phyloP scores from a whole-genome alignment of 2,888 invertebrate genomes.

The Rhingia rostrata region DNA sequence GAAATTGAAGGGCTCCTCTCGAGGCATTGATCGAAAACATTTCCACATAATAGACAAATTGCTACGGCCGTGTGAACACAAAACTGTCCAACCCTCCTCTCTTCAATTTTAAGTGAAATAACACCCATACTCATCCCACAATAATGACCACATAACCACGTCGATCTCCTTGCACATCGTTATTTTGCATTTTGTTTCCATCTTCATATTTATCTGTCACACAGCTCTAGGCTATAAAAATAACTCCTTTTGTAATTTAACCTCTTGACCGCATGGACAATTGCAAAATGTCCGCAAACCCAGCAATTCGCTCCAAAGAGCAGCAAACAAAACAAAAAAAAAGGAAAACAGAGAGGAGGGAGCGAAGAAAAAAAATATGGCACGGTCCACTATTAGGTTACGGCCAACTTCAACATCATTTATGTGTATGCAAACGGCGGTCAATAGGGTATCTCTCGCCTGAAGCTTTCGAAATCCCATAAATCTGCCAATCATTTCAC shows the following conservation, averaged over 20 bases:
- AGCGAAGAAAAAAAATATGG: conserved; percentile 3
- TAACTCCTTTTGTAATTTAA: conserved; percentile 54
- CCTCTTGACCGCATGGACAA: conserved; percentile 67
- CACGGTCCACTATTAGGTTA: conserved; percentile 64
- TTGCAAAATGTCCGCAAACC: conserved; percentile 52
- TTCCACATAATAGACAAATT: no score
- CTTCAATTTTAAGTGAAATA: no score
- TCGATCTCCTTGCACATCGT: conserved; percentile 1
- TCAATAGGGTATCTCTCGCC: conserved; percentile 66
- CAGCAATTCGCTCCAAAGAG: conserved; percentile 34
- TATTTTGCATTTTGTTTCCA: conserved; percentile 18
- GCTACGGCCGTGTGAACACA: no score
- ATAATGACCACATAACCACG: neutral
- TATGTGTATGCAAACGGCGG: conserved; percentile 64
- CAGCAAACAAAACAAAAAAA: conserved; percentile 23
- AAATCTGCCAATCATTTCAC: conserved; percentile 70
- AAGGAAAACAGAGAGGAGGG: neutral
- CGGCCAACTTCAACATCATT: conserved; percentile 49
- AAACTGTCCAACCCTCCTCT: no score
- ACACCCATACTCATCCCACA: no score
- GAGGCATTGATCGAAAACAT: no score
- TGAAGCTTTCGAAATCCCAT: conserved; percentile 63
- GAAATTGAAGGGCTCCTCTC: no score
- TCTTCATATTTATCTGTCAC: conserved; percentile 40
- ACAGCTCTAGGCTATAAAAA: conserved; percentile 49